phyloP scores from a whole-genome alignment of 1,140 invertebrate species.

The Meloidogyne chitwoodi region DNA sequence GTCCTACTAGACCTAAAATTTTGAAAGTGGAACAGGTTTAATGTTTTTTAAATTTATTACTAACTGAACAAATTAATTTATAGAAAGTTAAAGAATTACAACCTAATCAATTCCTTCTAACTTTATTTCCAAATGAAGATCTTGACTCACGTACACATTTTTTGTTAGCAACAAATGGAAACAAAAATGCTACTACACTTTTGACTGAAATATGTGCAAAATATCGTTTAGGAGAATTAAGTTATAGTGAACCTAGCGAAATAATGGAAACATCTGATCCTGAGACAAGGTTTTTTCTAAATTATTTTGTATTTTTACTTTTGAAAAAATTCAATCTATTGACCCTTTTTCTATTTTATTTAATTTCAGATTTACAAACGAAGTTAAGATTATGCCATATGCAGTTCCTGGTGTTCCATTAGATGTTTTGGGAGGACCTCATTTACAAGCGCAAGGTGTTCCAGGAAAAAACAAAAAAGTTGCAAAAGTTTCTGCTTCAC shows the following conservation, averaged over 20 bases:
- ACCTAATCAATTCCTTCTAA: constrained; percentile 9
- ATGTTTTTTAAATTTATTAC: too few species aligned
- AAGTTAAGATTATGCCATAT: not conserved
- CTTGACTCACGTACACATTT: constrained; percentile 14
- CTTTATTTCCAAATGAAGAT: constrained; percentile 1
- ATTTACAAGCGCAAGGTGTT: not conserved
- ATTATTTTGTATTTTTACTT: too few species aligned
- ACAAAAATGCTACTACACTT: not conserved
- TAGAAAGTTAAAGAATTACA: not conserved
- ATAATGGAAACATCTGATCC: not conserved
- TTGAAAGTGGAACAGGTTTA: not conserved
- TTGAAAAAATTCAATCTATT: too few species aligned
- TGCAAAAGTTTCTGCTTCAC: not conserved
- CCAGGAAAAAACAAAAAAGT: not conserved
- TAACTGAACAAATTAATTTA: too few species aligned
- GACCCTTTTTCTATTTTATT: too few species aligned
- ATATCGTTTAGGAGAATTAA: not conserved
- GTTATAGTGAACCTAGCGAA: not conserved
- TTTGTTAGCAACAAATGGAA: not conserved
- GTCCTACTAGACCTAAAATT: not conserved
- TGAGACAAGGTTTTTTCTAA: not conserved
- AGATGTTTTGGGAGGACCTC: not conserved
- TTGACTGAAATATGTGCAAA: not conserved
- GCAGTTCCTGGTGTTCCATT: not conserved
- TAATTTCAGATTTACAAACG: not conserved